Percentiles rank a stretch among this genome's conserved stretches.
These are phyloP conservation scores for Euborellia annulipes DNA, from an alignment of 1,140 invertebrate genomes.

Conservation along the genomic window DNA sequence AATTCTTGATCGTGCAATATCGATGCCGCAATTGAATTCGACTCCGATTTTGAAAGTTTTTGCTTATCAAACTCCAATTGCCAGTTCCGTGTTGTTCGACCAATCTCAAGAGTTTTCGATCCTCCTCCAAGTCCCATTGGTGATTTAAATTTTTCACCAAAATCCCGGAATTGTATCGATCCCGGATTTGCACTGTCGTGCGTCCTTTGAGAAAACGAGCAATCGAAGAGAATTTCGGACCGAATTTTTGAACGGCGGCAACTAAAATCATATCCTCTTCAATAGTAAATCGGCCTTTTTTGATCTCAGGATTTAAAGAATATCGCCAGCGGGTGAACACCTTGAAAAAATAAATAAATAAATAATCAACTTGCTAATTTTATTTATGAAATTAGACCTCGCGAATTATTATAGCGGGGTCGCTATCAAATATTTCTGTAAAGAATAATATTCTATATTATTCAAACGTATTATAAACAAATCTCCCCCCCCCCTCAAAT, in stretches of 20 bases:
- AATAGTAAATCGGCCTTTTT: slow-evolving; percentile 8
- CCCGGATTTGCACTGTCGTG: slow-evolving; percentile 32
- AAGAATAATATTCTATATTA: too few relatives aligned
- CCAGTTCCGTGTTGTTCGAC: slow-evolving; percentile 3
- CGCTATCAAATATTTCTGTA: too few relatives aligned
- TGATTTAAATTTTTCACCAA: neutral
- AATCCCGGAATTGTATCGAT: slow-evolving; percentile 28
- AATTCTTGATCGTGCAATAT: slow-evolving; percentile 3
- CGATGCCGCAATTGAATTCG: slow-evolving; percentile 7
- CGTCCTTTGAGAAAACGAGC: slow-evolving; percentile 31
- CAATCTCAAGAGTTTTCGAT: slow-evolving; percentile 1
- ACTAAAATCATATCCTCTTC: slow-evolving; percentile 7
- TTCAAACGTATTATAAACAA: too few relatives aligned
- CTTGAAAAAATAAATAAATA: neutral
- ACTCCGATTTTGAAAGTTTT: slow-evolving; percentile 4
- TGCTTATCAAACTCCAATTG: slow-evolving; percentile 7
- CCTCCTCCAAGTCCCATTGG: slow-evolving; percentile 7
- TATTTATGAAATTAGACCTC: too few relatives aligned
- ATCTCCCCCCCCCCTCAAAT: too few relatives aligned
- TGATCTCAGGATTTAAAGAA: slow-evolving; percentile 22
- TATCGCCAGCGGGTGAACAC: slow-evolving; percentile 28
- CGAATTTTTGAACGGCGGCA: slow-evolving; percentile 3
- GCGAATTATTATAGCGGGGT: too few relatives aligned
- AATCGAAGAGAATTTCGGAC: slow-evolving; percentile 29
- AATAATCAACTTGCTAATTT: too few relatives aligned